phyloP scores from a whole-genome alignment of 2,888 invertebrate species.

The Platynereis dumerilii region DNA sequence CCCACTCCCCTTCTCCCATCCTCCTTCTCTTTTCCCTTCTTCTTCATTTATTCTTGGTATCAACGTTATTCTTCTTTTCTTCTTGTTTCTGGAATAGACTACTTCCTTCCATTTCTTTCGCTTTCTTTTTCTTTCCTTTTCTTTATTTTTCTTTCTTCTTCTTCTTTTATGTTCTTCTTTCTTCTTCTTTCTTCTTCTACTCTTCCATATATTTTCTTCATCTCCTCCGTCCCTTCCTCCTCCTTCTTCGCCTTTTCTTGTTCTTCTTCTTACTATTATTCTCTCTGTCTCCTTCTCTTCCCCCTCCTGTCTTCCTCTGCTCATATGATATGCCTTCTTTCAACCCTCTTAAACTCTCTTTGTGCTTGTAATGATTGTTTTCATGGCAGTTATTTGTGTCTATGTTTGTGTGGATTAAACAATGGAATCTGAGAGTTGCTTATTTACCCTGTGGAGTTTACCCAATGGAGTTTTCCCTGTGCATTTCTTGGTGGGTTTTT shows the following conservation, averaged over 20 bases:
- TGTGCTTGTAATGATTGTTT: too few relatives aligned
- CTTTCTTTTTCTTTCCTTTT: neutral
- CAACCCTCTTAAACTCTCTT: neutral
- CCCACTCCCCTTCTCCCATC: neutral
- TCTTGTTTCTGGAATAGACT: neutral
- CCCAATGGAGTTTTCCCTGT: too few relatives aligned
- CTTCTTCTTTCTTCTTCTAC: neutral
- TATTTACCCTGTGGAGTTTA: too few relatives aligned
- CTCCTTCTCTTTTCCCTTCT: neutral
- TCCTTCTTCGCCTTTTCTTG: neutral
- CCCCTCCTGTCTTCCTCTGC: neutral
- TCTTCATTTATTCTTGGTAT: neutral
- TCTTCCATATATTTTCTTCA: neutral
- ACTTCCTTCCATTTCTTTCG: neutral
- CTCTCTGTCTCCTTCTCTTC: constrained; percentile 1
- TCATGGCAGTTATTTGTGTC: too few relatives aligned
- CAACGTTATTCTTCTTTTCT: neutral
- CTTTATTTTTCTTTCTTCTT: neutral
- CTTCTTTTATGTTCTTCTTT: neutral
- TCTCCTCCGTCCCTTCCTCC: neutral
- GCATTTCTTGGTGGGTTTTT: too few relatives aligned
- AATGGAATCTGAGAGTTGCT: too few relatives aligned
- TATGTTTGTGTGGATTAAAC: too few relatives aligned
- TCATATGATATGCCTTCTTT: neutral
- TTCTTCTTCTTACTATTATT: too few relatives aligned